Percentiles rank a stretch among this genome's conserved stretches.
Conservation (phyloP, 2,888 invertebrate genomes). For the Iselma pallidipennis region DNA sequence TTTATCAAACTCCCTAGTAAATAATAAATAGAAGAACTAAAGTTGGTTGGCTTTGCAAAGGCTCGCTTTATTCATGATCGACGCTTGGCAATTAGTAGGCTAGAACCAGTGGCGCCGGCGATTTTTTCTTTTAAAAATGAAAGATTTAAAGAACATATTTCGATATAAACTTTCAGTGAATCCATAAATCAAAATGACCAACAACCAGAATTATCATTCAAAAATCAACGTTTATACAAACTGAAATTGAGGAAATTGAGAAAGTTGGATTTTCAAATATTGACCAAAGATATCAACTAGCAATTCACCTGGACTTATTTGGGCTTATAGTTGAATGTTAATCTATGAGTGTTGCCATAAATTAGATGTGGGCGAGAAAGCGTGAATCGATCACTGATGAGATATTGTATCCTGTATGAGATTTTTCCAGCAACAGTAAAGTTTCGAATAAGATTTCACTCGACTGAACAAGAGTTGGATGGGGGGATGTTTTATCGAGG, state of each 20-base stretch:
- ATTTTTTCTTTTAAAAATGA: not conserved
- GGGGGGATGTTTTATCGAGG: slow-evolving; percentile 40
- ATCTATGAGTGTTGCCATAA: slow-evolving; percentile 3
- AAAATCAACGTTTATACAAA: not conserved
- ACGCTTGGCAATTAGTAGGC: slow-evolving; percentile 9
- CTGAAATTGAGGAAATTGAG: too few relatives aligned
- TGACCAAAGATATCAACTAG: too few relatives aligned
- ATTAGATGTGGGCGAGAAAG: slow-evolving; percentile 3
- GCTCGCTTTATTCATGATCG: slow-evolving; percentile 9
- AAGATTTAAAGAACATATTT: not conserved
- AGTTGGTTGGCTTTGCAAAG: slow-evolving; percentile 6
- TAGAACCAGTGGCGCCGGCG: slow-evolving; percentile 1
- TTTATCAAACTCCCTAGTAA: slow-evolving; percentile 35
- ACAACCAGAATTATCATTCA: not conserved
- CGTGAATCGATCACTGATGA: slow-evolving; percentile 13
- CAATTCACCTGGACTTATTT: too few relatives aligned
- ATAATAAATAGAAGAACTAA: slow-evolving; percentile 32
- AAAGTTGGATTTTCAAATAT: too few relatives aligned
- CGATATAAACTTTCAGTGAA: not conserved
- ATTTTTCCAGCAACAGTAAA: slow-evolving; percentile 39
- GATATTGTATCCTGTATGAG: slow-evolving; percentile 29
- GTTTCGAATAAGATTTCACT: slow-evolving; percentile 42
- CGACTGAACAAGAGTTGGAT: slow-evolving; percentile 37
- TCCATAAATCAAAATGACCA: not conserved
- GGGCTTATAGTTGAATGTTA: not conserved